phyloP scores from a whole-genome alignment of 2,888 invertebrate genomes.

The Plutella xylostella region DNA sequence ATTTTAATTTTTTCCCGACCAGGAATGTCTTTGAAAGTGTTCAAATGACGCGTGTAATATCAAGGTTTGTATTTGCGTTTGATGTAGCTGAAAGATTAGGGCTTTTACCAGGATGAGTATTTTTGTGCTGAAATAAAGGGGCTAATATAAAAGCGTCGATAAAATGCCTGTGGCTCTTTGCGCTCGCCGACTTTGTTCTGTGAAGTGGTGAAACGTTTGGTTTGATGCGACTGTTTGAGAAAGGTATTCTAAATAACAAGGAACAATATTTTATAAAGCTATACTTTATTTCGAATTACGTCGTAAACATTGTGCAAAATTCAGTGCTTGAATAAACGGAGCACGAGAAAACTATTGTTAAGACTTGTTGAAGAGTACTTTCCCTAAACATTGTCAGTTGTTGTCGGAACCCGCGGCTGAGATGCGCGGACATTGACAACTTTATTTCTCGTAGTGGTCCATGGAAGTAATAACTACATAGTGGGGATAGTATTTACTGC shows the following conservation, averaged over 20 bases:
- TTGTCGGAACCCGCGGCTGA: no score
- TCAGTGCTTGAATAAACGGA: no score
- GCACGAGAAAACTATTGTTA: slow-evolving; percentile 6
- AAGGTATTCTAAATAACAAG: no score
- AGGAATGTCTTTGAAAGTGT: slow-evolving; percentile 66
- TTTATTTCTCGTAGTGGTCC: no score
- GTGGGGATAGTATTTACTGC: no score
- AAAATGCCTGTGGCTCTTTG: slow-evolving; percentile 32
- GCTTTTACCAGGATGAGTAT: slow-evolving; percentile 51
- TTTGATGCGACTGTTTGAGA: no score
- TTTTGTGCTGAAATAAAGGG: slow-evolving; percentile 49
- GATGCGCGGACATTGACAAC: no score
- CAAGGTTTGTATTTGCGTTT: slow-evolving; percentile 54
- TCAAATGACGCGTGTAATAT: slow-evolving; percentile 68
- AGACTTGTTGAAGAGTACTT: slow-evolving; percentile 13
- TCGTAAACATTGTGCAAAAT: no score
- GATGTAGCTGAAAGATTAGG: slow-evolving; percentile 57
- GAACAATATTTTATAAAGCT: no score
- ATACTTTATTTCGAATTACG: no score
- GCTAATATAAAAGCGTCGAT: slow-evolving; percentile 40
- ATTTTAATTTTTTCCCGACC: slow-evolving; percentile 60
- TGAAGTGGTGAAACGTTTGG: no score
- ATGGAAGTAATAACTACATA: no score
- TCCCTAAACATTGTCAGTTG: slow-evolving; percentile 14
- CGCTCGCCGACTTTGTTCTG: slow-evolving; percentile 33